Percentiles rank a stretch among this genome's conserved stretches.
Conservation (phyloP, 2,888 invertebrate genomes). For the Diarsia rubi region DNA sequence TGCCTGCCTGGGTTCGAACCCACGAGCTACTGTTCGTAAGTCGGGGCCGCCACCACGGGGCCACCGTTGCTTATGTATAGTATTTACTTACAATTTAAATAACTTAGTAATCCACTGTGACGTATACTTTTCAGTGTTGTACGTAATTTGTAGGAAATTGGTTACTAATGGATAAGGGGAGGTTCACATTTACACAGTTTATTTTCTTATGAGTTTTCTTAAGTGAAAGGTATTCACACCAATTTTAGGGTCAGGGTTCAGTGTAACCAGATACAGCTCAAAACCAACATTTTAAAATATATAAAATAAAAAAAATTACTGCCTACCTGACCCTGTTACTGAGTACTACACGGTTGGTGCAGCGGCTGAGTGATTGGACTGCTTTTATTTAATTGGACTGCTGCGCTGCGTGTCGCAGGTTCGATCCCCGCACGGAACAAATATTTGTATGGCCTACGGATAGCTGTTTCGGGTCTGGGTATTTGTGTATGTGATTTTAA, state of each 20-base stretch:
- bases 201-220: background rate
- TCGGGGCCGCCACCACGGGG: too few relatives aligned
- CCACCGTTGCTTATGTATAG: background rate
- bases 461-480: background rate
- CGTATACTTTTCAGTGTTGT: slow-evolving; percentile 6
- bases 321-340: background rate
- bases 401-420: background rate
- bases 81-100: slow-evolving; percentile 14
- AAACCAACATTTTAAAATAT: background rate
- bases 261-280: background rate
- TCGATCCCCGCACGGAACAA: background rate
- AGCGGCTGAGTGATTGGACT: too few relatives aligned
- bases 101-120: background rate
- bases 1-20: too few relatives aligned
- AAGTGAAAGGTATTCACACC: background rate
- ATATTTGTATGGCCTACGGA: background rate
- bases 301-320: background rate
- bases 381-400: too few relatives aligned
- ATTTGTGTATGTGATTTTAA: background rate
- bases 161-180: slow-evolving; percentile 12
- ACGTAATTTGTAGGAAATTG: slow-evolving; percentile 15
- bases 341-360: background rate
- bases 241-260: background rate
- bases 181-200: background rate
- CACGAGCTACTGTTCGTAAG: too few relatives aligned